Conservation (phyloP, 2,113 vertebrate genomes). For the Vidua macroura region DNA sequence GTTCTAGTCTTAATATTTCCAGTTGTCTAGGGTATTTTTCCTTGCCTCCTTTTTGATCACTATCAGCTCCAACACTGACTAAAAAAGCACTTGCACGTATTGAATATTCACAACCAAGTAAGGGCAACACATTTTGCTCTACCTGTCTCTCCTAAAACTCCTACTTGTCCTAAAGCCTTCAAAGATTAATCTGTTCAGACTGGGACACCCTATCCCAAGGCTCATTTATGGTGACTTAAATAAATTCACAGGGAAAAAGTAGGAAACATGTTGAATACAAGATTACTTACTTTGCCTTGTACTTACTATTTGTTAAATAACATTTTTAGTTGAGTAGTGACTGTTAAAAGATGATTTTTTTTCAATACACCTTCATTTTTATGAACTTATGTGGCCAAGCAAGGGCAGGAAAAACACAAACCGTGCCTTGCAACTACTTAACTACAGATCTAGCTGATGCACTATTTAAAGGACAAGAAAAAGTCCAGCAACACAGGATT, state of each 20-base stretch:
- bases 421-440: background rate
- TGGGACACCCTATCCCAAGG: background rate
- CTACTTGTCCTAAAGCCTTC: background rate
- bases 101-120: background rate
- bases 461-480: background rate
- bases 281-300: background rate
- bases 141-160: background rate
- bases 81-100: background rate
- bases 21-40: background rate
- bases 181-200: background rate
- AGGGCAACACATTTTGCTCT: background rate
- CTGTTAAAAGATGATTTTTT: background rate
- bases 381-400: background rate
- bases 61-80: background rate
- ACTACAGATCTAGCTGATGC: background rate
- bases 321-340: background rate
- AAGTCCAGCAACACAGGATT: background rate
- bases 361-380: background rate
- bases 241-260: background rate
- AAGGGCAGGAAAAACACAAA: background rate
- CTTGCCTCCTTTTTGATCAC: background rate
- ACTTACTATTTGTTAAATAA: background rate
- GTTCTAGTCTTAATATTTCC: background rate
- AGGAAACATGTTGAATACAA: background rate
- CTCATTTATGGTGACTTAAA: background rate